phyloP scores from a whole-genome alignment of 2,888 invertebrate genomes.

The Aporophyla nigra region DNA sequence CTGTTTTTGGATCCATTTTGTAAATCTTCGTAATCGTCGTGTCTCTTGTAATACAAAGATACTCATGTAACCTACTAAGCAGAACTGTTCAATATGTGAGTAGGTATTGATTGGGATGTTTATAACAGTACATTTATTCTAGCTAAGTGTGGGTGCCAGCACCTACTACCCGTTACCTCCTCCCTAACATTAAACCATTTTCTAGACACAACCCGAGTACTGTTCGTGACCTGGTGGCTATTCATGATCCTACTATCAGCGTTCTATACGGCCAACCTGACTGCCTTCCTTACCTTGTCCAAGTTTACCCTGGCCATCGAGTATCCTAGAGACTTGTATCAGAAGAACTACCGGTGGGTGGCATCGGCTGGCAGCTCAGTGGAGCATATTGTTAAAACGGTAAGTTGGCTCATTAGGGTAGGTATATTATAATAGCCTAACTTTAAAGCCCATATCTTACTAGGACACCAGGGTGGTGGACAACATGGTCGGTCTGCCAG shows the following conservation, averaged over 20 bases:
- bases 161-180: neutral
- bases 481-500: too few relatives aligned
- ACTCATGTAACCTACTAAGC: neutral
- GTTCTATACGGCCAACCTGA: slow-evolving; percentile 97
- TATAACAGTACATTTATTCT: neutral
- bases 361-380: slow-evolving; percentile 93
- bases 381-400: slow-evolving; percentile 92
- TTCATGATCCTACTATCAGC: slow-evolving; percentile 96
- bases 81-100: neutral
- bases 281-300: slow-evolving; percentile 96
- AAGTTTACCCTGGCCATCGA: slow-evolving; percentile 95
- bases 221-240: slow-evolving; percentile 98
- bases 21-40: neutral
- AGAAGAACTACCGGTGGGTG: slow-evolving; percentile 93
- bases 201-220: slow-evolving; percentile 95
- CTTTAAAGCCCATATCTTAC: too few relatives aligned
- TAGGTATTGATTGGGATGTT: neutral
- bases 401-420: slow-evolving; percentile 76
- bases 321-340: slow-evolving; percentile 92
- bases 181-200: slow-evolving; percentile 53
- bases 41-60: neutral
- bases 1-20: neutral
- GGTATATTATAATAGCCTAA: neutral
- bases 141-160: neutral
- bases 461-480: too few relatives aligned